These are phyloP conservation scores for Emydocephalus ijimae DNA, from an alignment of 2,113 vertebrate species.

Conservation along the genomic window DNA sequence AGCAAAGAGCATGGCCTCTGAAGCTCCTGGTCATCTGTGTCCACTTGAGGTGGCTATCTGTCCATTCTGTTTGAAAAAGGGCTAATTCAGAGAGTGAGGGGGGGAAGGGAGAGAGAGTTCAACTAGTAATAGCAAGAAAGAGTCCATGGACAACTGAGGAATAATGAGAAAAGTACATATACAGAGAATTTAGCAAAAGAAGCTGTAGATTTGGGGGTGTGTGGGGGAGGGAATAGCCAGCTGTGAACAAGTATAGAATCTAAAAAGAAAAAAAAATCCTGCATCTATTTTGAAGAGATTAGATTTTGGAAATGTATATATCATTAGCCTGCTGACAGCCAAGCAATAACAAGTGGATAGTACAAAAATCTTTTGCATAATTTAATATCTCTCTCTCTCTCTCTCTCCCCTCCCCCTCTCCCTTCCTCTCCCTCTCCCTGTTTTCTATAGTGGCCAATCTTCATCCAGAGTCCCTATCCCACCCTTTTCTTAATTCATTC, in stretches of 20 bases:
- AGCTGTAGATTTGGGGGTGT: not conserved
- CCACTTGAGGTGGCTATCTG: not conserved
- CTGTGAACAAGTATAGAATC: not conserved
- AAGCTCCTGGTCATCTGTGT: not conserved
- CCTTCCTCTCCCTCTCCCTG: too few relatives aligned
- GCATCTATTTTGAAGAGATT: not conserved
- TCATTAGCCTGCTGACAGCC: not conserved
- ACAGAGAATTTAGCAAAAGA: not conserved
- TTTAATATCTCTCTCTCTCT: not conserved
- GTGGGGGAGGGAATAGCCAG: not conserved
- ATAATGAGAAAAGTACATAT: not conserved
- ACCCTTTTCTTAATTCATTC: not conserved
- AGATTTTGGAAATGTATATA: not conserved
- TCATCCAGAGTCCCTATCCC: not conserved
- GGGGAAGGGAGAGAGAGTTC: not conserved
- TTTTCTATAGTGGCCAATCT: not conserved
- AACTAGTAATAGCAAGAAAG: not conserved
- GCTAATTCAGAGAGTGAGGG: not conserved
- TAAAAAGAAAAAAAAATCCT: not conserved
- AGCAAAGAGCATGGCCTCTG: not conserved
- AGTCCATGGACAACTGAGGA: not conserved
- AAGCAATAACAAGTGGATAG: not conserved
- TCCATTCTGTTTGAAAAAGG: not conserved
- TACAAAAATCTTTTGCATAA: not conserved
- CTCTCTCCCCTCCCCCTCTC: not conserved